phyloP scores from a whole-genome alignment of 2,797 vertebrate genomes.

The Sebastes taczanowskii region DNA sequence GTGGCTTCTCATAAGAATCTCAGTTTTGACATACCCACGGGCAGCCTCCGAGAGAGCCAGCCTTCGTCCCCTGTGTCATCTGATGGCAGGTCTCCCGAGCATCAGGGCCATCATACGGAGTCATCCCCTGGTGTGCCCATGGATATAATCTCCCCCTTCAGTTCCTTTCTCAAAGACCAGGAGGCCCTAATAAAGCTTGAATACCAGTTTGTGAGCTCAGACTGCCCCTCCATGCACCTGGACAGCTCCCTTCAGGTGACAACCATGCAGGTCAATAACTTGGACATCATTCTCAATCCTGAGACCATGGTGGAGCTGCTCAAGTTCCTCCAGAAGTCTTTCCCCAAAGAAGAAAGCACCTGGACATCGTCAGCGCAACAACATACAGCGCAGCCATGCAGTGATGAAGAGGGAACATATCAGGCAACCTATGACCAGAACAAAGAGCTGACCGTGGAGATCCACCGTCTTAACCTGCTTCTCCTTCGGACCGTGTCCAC shows the following conservation, averaged over 20 bases:
- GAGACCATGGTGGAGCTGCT: constrained; percentile 97
- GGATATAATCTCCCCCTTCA: constrained; percentile 68
- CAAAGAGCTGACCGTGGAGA: constrained; percentile 94
- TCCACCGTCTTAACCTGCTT: constrained; percentile 93
- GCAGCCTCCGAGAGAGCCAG: constrained; percentile 92
- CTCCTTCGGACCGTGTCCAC: constrained; percentile 91
- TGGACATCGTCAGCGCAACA: constrained; percentile 63
- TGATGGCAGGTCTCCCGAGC: constrained; percentile 60
- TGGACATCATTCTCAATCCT: constrained; percentile 98
- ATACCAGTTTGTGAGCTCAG: constrained; percentile 97
- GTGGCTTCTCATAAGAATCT: constrained; percentile 98
- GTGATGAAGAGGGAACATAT: constrained; percentile 82
- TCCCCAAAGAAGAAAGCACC: constrained; percentile 91
- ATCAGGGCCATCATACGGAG: constrained; percentile 63
- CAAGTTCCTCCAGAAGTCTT: constrained; percentile 96
- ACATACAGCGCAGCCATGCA: constrained; percentile 71
- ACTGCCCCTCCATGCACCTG: constrained; percentile 96
- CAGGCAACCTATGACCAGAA: constrained; percentile 93
- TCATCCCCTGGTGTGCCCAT: constrained; percentile 39
- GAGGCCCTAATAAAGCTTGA: constrained; percentile 95
- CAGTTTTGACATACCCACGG: constrained; percentile 95
- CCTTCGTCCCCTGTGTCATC: constrained; percentile 86
- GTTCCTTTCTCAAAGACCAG: constrained; percentile 82
- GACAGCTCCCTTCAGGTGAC: constrained; percentile 95
- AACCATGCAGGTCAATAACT: constrained; percentile 93